A percentile compares a stretch with the other conserved stretches of the same genome.
phyloP scores from a whole-genome alignment of 2,113 vertebrate species.

The Pseudorasbora parva region DNA sequence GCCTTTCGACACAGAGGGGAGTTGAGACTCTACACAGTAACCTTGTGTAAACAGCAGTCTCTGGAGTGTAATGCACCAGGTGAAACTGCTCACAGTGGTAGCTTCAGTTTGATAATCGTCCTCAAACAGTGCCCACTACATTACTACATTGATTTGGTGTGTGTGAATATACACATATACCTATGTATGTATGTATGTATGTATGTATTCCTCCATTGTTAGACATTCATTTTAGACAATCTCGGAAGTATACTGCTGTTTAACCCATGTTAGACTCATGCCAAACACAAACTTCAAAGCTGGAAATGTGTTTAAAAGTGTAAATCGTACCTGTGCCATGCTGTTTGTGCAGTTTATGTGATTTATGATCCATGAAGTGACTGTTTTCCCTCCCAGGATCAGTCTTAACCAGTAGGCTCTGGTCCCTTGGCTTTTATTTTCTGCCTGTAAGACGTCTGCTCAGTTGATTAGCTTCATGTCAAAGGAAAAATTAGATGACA shows the following conservation, averaged over 20 bases:
- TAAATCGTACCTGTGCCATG: conserved; percentile 28
- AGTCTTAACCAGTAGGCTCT: conserved; percentile 14
- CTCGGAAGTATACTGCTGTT: background rate
- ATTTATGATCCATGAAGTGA: conserved; percentile 24
- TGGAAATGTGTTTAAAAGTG: conserved; percentile 1
- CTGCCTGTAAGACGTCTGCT: conserved; percentile 33
- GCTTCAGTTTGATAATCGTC: conserved; percentile 6
- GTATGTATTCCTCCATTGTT: background rate
- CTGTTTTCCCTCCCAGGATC: conserved; percentile 11
- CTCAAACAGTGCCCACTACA: background rate
- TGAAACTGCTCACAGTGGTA: conserved; percentile 26
- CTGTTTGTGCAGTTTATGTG: conserved; percentile 16
- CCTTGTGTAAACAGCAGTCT: conserved; percentile 15
- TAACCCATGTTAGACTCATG: background rate
- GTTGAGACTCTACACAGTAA: conserved; percentile 22
- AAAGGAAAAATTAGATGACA: conserved; percentile 68
- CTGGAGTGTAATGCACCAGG: background rate
- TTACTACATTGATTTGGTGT: background rate
- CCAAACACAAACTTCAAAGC: conserved; percentile 21
- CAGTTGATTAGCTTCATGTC: conserved; percentile 18
- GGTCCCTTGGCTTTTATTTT: conserved; percentile 13
- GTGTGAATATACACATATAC: no score
- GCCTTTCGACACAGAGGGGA: conserved; percentile 36
- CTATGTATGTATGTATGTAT: no score
- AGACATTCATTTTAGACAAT: background rate